Evolutionary conservation across 1,140 invertebrate species (phyloP), one percentile per base, ranked within the genome.

Genomic region (Halictus rubicundus): DNA sequence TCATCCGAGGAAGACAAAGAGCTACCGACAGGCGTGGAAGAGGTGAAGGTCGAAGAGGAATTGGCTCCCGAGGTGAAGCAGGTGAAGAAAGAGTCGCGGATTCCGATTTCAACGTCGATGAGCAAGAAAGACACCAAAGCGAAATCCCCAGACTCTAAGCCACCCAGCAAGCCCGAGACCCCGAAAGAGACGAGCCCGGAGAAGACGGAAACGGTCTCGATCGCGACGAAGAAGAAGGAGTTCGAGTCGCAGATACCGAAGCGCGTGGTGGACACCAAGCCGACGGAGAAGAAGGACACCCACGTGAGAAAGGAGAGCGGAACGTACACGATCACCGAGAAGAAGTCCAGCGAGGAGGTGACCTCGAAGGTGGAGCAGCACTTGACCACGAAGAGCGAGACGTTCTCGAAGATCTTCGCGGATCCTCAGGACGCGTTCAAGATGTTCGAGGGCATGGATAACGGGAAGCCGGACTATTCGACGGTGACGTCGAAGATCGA

Each of bases 181-280:
- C 59, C 77, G 0, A 78, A 37, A 9, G 75, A 73, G 8, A 6
- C 10, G 0, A 54, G 8, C 14, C 9, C 1, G 0, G 78, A 76
- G 19, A 7, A 14, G 1, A n/a, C 32, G 7, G 70, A 83, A 0
- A 7, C 49, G 19, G 54, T 70, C 0, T 83, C 80, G 1, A 64
- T 79, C 1, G 64, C 64, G 0, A 72, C 57, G 4, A 87, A 79
- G n/a, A 89, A 90, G 63, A 80, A 82, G 12, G 90, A 91, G 75
- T 90, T 88, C 27, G 90, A 91, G 61, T 92, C 90, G 7, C 87
- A 89, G 32, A 92, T 92, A 68, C 90, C 91, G 0, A 92, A 91
- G 75, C 78, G 82, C 1, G 85, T 90, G 12, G 8, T 49, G 0
- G 87, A 89, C 2, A 69, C 59, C 0, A 23, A 64, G 12, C 0